These are phyloP conservation scores for Euclidia mi DNA, from an alignment of 2,888 invertebrate genomes.

Conservation along the genomic window DNA sequence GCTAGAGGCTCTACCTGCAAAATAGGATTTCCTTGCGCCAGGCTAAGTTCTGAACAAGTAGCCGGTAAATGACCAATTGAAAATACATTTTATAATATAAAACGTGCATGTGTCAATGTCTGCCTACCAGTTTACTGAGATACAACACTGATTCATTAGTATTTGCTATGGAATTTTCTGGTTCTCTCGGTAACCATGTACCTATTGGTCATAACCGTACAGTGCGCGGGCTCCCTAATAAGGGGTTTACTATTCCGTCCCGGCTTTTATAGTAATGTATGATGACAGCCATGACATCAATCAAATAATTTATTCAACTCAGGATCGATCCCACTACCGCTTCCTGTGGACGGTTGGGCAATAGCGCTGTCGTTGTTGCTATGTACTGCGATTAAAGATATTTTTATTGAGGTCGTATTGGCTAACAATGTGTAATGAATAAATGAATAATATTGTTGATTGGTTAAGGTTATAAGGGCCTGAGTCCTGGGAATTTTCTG, in stretches of 20 bases:
- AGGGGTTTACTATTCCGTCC: conserved; percentile 63
- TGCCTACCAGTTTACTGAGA: no score
- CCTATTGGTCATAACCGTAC: not conserved
- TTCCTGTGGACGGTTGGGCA: conserved; percentile 74
- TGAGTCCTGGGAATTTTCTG: not conserved
- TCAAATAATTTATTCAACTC: conserved; percentile 80
- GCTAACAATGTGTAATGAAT: conserved; percentile 33
- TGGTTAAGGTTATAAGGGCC: conserved; percentile 2
- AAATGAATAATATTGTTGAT: conserved; percentile 19
- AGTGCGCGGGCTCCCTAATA: conserved; percentile 28
- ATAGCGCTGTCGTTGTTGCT: conserved; percentile 56
- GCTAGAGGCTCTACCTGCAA: no score
- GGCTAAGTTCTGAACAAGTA: no score
- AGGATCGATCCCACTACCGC: conserved; percentile 84
- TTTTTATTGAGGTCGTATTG: conserved; percentile 50
- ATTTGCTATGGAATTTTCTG: no score
- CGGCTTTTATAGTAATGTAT: conserved; percentile 68
- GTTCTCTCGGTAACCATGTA: no score
- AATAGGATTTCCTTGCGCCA: no score
- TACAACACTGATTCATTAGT: no score
- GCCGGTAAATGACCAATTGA: no score
- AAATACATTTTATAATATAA: no score
- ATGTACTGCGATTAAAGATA: conserved; percentile 41
- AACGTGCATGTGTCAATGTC: no score
- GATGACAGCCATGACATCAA: conserved; percentile 72